Percentiles rank a stretch among this genome's conserved stretches.
These are phyloP conservation scores for Hydrotaea diabolus DNA, from an alignment of 2,888 invertebrate species.

Conservation along the genomic window DNA sequence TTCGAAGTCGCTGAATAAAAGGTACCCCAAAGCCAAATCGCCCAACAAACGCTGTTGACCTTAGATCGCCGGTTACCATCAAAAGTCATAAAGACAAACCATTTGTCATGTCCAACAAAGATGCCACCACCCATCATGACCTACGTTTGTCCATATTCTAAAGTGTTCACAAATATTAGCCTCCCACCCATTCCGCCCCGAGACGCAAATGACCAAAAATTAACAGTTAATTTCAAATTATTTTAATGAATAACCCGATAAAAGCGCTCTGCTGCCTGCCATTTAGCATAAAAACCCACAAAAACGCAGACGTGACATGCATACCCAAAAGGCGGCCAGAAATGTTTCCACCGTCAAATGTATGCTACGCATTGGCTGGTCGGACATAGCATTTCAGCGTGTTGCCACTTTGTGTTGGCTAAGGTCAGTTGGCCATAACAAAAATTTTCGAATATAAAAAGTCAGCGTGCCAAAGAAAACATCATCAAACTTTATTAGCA, in stretches of 20 bases:
- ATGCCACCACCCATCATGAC: conserved; percentile 2
- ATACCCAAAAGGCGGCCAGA: conserved; percentile 3
- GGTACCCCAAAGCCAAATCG: not conserved
- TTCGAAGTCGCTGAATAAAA: not conserved
- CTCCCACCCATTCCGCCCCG: not conserved
- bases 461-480: not conserved
- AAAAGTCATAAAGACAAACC: not conserved
- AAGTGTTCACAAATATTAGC: not conserved
- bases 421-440: conserved; percentile 32
- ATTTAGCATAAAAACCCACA: conserved; percentile 38
- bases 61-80: not conserved
- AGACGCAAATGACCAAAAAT: not conserved
- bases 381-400: not conserved
- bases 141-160: conserved; percentile 36
- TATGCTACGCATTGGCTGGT: not conserved
- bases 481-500: conserved; percentile 17
- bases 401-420: not conserved
- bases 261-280: not conserved
- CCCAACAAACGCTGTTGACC: not conserved
- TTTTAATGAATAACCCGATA: not conserved
- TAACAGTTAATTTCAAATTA: conserved; percentile 15
- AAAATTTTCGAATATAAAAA: conserved; percentile 13
- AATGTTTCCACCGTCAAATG: not conserved
- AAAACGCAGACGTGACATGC: conserved; percentile 18
- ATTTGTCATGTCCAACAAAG: not conserved